Evolutionary conservation across 2,888 invertebrate species (phyloP).

Genomic region (Pinctada fucata): DNA sequence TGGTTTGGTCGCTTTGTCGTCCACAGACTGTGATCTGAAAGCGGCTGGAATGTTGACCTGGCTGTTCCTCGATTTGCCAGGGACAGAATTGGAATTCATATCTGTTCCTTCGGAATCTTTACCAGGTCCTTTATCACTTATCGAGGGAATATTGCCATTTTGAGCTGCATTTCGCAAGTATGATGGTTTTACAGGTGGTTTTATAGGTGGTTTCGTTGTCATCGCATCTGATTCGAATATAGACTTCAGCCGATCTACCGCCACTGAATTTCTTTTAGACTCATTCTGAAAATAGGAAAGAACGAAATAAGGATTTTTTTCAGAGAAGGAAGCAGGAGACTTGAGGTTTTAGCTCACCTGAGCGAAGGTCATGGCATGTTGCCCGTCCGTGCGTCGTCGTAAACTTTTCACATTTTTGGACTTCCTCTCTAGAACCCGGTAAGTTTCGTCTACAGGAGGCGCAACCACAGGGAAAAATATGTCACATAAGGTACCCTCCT

Average conservation of each 20-base stretch:
- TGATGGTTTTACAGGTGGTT: not conserved
- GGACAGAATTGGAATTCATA: not conserved
- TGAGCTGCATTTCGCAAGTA: not conserved
- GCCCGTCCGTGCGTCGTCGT: too few species aligned
- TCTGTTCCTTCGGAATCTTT: conserved; percentile 22
- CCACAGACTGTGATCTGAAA: not conserved
- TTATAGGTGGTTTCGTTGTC: conserved; percentile 2
- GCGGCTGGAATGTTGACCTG: conserved; percentile 31
- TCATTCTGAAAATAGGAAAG: not conserved
- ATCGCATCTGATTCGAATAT: conserved; percentile 28
- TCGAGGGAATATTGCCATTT: not conserved
- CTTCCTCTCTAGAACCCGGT: too few species aligned
- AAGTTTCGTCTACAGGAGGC: too few species aligned
- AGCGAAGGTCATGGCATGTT: too few species aligned
- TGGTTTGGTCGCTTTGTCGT: not conserved
- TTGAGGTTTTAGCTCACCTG: too few species aligned
- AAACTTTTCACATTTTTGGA: too few species aligned
- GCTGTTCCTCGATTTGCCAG: conserved; percentile 19
- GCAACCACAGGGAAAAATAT: too few species aligned
- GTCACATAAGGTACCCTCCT: too few species aligned
- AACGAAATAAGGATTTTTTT: too few species aligned
- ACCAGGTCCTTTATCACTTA: conserved; percentile 8
- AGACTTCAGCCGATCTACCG: conserved; percentile 22
- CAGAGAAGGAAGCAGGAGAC: too few species aligned
- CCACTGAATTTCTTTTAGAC: conserved; percentile 15